Evolutionary conservation across 2,113 vertebrate species (phyloP), one percentile per base, ranked within the genome.

Genomic region (Colaptes auratus): DNA sequence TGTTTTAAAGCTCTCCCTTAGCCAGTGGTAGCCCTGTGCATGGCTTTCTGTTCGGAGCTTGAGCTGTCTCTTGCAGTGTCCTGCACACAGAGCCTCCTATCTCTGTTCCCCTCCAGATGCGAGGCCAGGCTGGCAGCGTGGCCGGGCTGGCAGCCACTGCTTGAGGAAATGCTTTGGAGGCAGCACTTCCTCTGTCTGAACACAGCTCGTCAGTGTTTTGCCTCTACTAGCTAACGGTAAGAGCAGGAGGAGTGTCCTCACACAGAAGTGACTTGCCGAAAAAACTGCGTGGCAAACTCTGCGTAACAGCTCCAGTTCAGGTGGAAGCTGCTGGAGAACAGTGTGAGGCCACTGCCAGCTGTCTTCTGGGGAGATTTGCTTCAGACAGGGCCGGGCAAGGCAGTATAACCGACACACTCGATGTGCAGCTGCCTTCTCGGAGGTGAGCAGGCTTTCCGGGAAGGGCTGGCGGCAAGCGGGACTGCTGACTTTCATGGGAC

Each of bases 251-350:
- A 56, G 66, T 17, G 15, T 28, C 23, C 69, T 13, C 1, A 2
- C 4, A 0, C 21, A 1, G 55, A 9, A 23, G 3, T 8, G 10
- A 18, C 5, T 24, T 3, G 50, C 39, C 70, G 55, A 4, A 75
- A 53, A 14, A 6, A 1, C 8, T 5, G 1, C 12, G 23, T 23
- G 0, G 53, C n/a, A 15, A 67, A 6, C 20, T 31, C 2, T 27
- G 0, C 24, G 0, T 9, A 1, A 24, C 10, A 8, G 13, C 27
- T 21, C 5, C 8, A 1, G 27, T 13, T 53, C 2, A 8, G 70
- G 3, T 52, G 44, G 76, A 7, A 10, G 0, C 61, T 17, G 55
- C 70, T 2, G 53, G 53, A 46, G 58, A 1, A 1, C 28, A 1
- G 67, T 2, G 44, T 2, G 63, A 25, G 77, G 16, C 58, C 2